These are phyloP conservation scores for Xylota segnis DNA, from an alignment of 2,888 invertebrate genomes.

Conservation along the genomic window DNA sequence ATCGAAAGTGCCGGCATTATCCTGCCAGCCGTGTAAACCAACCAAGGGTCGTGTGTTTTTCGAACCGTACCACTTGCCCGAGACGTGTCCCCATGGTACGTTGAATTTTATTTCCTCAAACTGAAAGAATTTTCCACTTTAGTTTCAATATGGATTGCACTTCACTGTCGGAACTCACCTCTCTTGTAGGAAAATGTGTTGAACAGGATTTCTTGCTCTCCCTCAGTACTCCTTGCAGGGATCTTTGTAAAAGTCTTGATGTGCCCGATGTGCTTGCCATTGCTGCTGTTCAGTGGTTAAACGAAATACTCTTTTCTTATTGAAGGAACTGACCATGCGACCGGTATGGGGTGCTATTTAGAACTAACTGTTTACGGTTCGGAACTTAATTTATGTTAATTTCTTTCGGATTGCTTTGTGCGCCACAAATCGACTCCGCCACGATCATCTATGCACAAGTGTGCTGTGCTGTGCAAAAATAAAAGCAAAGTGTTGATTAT, in stretches of 20 bases:
- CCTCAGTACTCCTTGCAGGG: conserved; percentile 17
- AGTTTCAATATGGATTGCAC: neutral
- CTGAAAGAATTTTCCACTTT: conserved; percentile 2
- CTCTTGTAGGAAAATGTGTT: conserved; percentile 37
- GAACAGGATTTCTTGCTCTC: conserved; percentile 6
- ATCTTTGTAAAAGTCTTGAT: conserved; percentile 24
- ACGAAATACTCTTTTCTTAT: neutral
- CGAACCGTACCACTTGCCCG: conserved; percentile 90
- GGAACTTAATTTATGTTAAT: conserved; percentile 11
- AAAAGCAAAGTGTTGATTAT: neutral
- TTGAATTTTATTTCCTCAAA: conserved; percentile 55
- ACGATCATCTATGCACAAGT: neutral
- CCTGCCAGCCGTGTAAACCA: conserved; percentile 92
- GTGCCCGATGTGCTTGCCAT: conserved; percentile 34
- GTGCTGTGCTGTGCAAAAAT: neutral
- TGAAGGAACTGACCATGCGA: neutral
- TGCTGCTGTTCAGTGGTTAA: neutral
- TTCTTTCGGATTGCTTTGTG: neutral
- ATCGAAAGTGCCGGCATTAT: conserved; percentile 91
- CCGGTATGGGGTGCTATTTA: neutral
- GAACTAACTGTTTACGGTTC: conserved; percentile 19
- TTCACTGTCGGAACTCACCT: conserved; percentile 26
- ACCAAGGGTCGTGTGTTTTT: conserved; percentile 88
- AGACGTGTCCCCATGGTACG: conserved; percentile 89
- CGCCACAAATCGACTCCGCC: neutral